These are phyloP conservation scores for Drosophila biarmipes DNA, from an alignment of 1,140 invertebrate species.

Conservation along the genomic window DNA sequence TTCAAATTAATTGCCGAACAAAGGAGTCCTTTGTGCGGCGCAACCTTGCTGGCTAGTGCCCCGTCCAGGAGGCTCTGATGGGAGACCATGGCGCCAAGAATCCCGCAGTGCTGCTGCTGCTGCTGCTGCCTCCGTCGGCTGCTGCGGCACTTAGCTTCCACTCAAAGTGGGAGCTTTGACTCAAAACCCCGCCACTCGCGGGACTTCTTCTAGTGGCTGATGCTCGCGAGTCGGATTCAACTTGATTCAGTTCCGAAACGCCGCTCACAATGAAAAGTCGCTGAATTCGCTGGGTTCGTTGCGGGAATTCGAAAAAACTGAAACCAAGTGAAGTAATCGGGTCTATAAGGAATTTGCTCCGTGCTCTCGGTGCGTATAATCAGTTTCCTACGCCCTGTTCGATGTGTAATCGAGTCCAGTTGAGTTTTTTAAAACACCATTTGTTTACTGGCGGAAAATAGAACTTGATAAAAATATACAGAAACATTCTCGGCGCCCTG, in stretches of 20 bases:
- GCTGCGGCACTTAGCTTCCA: conserved; percentile 63
- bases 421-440: conserved; percentile 12
- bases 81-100: conserved; percentile 55
- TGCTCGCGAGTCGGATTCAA: conserved; percentile 57
- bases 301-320: conserved; percentile 25
- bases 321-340: conserved; percentile 22
- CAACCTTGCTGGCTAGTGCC: conserved; percentile 38
- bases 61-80: conserved; percentile 28
- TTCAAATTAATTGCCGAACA: conserved; percentile 30
- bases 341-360: conserved; percentile 32
- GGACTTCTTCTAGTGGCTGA: conserved; percentile 44
- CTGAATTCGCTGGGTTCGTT: conserved; percentile 32
- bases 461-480: conserved; percentile 71
- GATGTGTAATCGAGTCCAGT: conserved; percentile 50
- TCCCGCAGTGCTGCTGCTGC: conserved; percentile 12
- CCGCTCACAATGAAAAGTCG: conserved; percentile 60
- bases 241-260: conserved; percentile 67
- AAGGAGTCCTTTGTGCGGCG: conserved; percentile 1
- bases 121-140: conserved; percentile 34
- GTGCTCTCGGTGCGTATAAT: conserved; percentile 60
- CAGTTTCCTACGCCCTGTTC: conserved; percentile 14
- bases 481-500: conserved; percentile 25
- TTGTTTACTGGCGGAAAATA: conserved; percentile 48
- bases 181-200: conserved; percentile 17
- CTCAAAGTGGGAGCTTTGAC: conserved; percentile 45